phyloP scores from a whole-genome alignment of 2,888 invertebrate species.

The Myathropa florea region DNA sequence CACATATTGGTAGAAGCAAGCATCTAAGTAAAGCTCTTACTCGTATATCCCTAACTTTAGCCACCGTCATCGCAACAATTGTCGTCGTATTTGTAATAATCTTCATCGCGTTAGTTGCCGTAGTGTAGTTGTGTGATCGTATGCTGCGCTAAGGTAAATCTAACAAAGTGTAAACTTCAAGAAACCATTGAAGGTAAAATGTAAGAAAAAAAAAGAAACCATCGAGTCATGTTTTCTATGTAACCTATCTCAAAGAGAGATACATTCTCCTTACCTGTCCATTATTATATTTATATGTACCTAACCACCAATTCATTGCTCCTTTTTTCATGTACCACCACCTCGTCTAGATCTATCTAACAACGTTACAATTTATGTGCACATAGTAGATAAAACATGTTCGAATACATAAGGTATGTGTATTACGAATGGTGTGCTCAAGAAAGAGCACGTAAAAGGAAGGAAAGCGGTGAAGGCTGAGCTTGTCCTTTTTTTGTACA shows the following conservation, averaged over 20 bases:
- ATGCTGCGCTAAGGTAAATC: conserved; percentile 30
- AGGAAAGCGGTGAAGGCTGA: conserved; percentile 9
- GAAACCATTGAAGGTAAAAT: conserved; percentile 24
- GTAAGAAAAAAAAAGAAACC: conserved; percentile 19
- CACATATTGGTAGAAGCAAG: conserved; percentile 57
- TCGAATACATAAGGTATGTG: conserved; percentile 24
- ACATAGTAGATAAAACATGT: conserved; percentile 26
- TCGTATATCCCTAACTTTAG: not conserved
- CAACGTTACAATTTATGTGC: conserved; percentile 66
- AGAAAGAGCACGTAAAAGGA: not conserved
- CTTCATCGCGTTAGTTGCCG: conserved; percentile 29
- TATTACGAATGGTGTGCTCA: conserved; percentile 32
- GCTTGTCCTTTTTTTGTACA: conserved; percentile 54
- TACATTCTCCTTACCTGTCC: conserved; percentile 65
- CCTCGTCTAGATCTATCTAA: conserved; percentile 64
- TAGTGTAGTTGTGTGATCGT: conserved; percentile 34
- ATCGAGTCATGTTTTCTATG: conserved; percentile 67
- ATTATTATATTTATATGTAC: conserved; percentile 69
- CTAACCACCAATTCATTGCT: conserved; percentile 57
- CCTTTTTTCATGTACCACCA: conserved; percentile 42
- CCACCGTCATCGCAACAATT: conserved; percentile 8
- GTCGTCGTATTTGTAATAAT: conserved; percentile 2
- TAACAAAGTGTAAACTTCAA: conserved; percentile 34
- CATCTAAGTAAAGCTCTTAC: conserved; percentile 25
- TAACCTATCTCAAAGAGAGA: conserved; percentile 59